Conservation (phyloP, 2,888 invertebrate species). For the Caenorhabditis sp. region DNA sequence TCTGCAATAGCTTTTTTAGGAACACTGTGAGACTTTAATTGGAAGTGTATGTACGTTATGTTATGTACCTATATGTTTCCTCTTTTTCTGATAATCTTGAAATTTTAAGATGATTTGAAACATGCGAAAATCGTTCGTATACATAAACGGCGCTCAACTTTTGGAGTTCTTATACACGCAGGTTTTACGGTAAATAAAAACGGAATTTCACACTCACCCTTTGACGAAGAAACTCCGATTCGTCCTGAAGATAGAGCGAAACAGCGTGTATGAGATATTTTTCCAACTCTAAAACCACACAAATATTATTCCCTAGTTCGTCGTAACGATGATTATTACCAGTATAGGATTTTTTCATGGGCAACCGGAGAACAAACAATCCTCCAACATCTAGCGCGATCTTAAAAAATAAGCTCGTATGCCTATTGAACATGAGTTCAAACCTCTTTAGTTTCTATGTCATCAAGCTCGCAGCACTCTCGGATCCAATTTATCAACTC, state of each 20-base stretch:
- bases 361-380: constrained; percentile 1
- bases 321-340: too few relatives aligned
- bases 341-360: constrained; percentile 12
- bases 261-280: constrained; percentile 40
- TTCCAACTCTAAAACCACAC: background rate
- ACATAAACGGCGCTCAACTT: too few relatives aligned
- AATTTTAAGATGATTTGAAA: background rate
- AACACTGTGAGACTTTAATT: background rate
- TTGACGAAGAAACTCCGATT: constrained; percentile 44
- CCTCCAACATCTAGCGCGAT: constrained; percentile 37
- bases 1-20: constrained; percentile 1
- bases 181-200: too few relatives aligned
- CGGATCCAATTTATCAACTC: constrained; percentile 46
- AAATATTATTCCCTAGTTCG: background rate
- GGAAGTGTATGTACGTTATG: too few relatives aligned
- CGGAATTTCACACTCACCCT: constrained; percentile 14
- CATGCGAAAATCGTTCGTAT: too few relatives aligned
- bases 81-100: background rate
- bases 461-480: constrained; percentile 41
- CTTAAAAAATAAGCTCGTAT: constrained; percentile 4
- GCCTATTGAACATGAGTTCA: background rate
- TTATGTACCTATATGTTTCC: too few relatives aligned
- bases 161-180: too few relatives aligned
- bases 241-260: constrained; percentile 49
- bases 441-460: constrained; percentile 27